Evolutionary conservation across 2,113 vertebrate genomes (phyloP).

Genomic region (Centropus unirufus): DNA sequence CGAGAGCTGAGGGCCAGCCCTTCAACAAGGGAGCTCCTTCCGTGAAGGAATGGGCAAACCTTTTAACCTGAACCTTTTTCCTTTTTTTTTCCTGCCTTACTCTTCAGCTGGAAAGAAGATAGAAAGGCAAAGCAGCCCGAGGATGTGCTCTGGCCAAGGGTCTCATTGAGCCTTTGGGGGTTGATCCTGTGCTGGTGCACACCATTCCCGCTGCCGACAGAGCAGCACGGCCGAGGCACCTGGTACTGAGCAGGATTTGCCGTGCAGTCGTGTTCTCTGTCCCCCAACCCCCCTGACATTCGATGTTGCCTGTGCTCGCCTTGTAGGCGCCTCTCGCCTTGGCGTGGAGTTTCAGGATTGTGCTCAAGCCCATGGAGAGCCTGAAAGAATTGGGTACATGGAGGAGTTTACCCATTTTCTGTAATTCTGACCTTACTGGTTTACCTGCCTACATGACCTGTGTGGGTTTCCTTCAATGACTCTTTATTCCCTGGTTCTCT

Average conservation of each 20-base stretch:
- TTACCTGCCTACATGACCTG: background rate
- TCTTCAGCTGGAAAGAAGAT: background rate
- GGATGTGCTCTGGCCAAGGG: background rate
- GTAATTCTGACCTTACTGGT: background rate
- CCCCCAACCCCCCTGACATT: background rate
- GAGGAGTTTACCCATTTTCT: background rate
- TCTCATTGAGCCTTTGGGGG: background rate
- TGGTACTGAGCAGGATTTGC: background rate
- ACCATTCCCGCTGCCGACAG: background rate
- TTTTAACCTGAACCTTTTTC: background rate
- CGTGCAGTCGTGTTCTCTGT: background rate
- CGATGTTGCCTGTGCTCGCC: background rate
- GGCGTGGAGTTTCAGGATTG: background rate
- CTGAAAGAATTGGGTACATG: background rate
- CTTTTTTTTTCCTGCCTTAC: background rate
- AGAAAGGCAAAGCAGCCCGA: background rate
- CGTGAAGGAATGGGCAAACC: background rate
- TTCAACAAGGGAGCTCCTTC: background rate
- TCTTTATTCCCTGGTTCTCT: background rate
- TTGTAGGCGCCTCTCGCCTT: background rate
- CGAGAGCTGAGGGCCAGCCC: background rate
- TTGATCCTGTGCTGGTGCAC: background rate
- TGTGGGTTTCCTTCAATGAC: background rate
- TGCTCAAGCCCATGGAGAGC: background rate
- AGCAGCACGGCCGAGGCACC: rapidly evolving